Conservation (phyloP, 2,888 invertebrate genomes). For the Anthophora plumipes region DNA sequence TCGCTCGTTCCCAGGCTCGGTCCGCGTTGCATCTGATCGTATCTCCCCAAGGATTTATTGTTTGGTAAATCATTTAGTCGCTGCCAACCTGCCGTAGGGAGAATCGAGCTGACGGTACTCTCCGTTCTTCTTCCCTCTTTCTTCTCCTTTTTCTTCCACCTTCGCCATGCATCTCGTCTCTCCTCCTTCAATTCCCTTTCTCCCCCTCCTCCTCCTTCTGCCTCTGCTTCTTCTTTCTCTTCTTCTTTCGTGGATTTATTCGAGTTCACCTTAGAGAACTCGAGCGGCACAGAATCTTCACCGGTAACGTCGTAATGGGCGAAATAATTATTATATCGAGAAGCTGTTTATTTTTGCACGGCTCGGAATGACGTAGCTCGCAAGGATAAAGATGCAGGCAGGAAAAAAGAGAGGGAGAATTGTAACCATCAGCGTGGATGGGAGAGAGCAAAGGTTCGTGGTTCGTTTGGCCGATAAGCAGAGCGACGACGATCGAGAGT, state of each 20-base stretch:
- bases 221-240: too few species aligned
- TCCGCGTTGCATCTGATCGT: constrained; percentile 81
- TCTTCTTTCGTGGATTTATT: constrained; percentile 35
- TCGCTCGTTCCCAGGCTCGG: constrained; percentile 82
- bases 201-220: constrained; percentile 33
- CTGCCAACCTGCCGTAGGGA: constrained; percentile 83
- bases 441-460: neutral
- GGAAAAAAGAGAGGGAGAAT: too few species aligned
- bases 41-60: constrained; percentile 83
- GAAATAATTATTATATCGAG: neutral
- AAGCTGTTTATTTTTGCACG: neutral
- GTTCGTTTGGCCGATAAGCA: neutral
- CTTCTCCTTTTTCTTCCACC: constrained; percentile 40
- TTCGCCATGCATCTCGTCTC: constrained; percentile 15
- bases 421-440: too few species aligned
- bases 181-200: constrained; percentile 54
- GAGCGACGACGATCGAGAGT: neutral
- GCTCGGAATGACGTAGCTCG: neutral
- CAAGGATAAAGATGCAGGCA: too few species aligned
- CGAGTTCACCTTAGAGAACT: constrained; percentile 11
- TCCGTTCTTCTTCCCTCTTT: constrained; percentile 56
- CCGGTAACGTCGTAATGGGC: constrained; percentile 23
- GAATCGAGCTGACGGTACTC: constrained; percentile 67
- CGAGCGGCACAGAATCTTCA: constrained; percentile 6
- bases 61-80: constrained; percentile 85